Evolutionary conservation across 35 echinoderm and acorn worm species (phyloP).

Genomic region (Amphiura filiformis): DNA sequence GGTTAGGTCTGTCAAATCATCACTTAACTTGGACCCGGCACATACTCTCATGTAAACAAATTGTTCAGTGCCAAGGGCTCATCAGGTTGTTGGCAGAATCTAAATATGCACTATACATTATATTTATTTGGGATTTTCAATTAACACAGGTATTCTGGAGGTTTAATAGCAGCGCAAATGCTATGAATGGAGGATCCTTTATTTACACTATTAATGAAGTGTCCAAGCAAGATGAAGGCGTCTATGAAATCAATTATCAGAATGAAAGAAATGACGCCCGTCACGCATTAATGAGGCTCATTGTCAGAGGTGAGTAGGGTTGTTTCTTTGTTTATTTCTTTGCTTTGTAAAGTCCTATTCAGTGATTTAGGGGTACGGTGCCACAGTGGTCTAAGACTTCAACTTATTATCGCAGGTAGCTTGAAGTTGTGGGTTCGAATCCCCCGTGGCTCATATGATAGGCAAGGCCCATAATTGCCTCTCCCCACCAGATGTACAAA

Average conservation of each 20-base stretch:
- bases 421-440: background rate
- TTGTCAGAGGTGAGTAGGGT: conserved; percentile 79
- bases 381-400: background rate
- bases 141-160: no score
- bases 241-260: conserved; percentile 54
- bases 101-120: no score
- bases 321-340: background rate
- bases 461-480: background rate
- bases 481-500: background rate
- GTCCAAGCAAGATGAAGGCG: conserved; percentile 42
- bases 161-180: no score
- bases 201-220: no score
- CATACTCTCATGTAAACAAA: no score
- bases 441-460: background rate
- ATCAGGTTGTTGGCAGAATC: no score
- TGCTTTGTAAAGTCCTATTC: background rate
- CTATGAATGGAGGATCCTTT: no score
- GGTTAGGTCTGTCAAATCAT: no score
- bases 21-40: no score
- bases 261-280: conserved; percentile 38
- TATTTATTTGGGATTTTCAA: no score
- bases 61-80: no score
- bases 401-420: background rate
- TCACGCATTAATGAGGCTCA: conserved; percentile 45
- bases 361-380: background rate